Percentiles rank a stretch among this genome's conserved stretches.
Conservation (phyloP, 2,888 invertebrate genomes). For the Tuberolachnus salignus region DNA sequence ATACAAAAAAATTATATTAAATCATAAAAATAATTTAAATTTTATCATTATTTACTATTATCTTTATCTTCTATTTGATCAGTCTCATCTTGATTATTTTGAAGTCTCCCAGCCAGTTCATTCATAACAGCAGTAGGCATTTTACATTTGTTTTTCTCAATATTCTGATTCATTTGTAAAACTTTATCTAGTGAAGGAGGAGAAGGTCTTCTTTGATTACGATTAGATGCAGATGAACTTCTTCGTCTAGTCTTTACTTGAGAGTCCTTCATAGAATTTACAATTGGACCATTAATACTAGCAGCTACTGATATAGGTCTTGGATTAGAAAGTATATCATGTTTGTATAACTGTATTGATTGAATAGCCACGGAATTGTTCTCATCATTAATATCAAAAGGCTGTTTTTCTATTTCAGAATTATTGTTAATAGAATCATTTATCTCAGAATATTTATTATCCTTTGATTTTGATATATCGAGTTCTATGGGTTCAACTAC, state of each 20-base stretch:
- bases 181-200: constrained; percentile 60
- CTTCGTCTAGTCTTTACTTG: constrained; percentile 58
- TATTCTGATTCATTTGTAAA: constrained; percentile 57
- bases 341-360: constrained; percentile 33
- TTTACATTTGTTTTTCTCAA: constrained; percentile 47
- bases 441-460: constrained; percentile 6
- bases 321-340: constrained; percentile 29
- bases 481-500: constrained; percentile 14
- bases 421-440: constrained; percentile 56
- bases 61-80: constrained; percentile 26
- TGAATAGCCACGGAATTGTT: constrained; percentile 25
- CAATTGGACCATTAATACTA: constrained; percentile 22
- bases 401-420: constrained; percentile 25
- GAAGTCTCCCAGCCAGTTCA: constrained; percentile 38
- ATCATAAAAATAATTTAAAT: constrained; percentile 5
- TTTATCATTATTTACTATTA: constrained; percentile 30
- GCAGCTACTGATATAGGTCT: constrained; percentile 44
- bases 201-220: constrained; percentile 60
- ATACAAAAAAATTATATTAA: neutral
- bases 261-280: constrained; percentile 59
- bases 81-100: constrained; percentile 44
- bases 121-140: constrained; percentile 34
- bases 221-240: constrained; percentile 60
- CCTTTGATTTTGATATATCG: constrained; percentile 6
- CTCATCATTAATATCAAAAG: constrained; percentile 18